Base-by-base conservation (phyloP, 2,888 invertebrate species). In the Stenoptilia bipunctidactyla region DNA sequence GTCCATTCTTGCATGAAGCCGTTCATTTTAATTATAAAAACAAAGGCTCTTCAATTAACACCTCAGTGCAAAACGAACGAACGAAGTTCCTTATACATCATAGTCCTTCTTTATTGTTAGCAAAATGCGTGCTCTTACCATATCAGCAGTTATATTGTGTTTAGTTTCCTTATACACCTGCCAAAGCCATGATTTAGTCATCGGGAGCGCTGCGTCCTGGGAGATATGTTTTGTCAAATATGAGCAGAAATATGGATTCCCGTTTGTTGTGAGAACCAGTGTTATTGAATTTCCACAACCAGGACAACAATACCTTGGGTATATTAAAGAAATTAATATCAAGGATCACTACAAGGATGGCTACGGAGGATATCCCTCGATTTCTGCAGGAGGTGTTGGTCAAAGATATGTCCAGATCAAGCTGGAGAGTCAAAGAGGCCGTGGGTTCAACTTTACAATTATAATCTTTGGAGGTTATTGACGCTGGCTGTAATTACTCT, bases 401-500 rank as follows among this genome's bases (percentile, higher is more conserved):
- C 76, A 77, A 42, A 58, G 67, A 9, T 76, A 74, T 40, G 72
- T 68, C 15, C 79, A 73, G 38, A 62, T 85, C 42, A 76, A 82
- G 42, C 48, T 85, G 47, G 79, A 79, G 52, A 74, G 79, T 27
- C 83, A 83, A 46, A 56, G 77, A 15, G 56, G 64, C 1, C 39
- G 45, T 35, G 80, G 84, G 0, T 62, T 83, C 25, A 80, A 84
- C 51, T 85, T 83, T 46, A 76, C 82, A 0, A 48, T 85, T 1
- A 67, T 74, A 0, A 61, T 85, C 15, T 83, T 79, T 35, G 85
- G 82, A 46, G 67, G 71, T 61, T 80, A 66, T 47, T 73, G 50
- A 53, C 15, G 35, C 39, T 41, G 14, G n/a, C 30, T 13, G 6
- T 14, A 10, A n/a, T n/a, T n/a, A n/a, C n/a, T n/a, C n/a, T n/a